Conservation (phyloP, 2,113 vertebrate genomes). For the Hemibagrus wyckioides region DNA sequence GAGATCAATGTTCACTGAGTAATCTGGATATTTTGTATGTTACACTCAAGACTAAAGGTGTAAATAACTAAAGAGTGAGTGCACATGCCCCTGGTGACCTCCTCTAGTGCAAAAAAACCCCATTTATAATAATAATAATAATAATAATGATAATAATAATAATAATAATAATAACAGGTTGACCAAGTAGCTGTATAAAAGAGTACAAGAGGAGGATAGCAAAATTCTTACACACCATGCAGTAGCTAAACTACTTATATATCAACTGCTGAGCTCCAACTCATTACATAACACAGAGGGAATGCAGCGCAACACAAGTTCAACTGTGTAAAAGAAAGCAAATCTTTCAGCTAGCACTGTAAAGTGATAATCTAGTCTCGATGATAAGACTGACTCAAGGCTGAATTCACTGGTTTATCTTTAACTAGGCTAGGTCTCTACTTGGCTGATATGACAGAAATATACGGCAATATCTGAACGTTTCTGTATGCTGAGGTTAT, state of each 20-base stretch:
- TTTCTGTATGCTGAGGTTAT: not conserved
- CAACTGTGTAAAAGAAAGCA: not conserved
- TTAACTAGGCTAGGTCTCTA: constrained; percentile 40
- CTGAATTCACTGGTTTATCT: constrained; percentile 55
- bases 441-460: not conserved
- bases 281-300: not conserved
- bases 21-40: not conserved
- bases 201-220: not conserved
- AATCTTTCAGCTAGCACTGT: constrained; percentile 4
- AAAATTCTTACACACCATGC: not conserved
- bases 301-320: not conserved
- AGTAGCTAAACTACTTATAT: not conserved
- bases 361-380: constrained; percentile 29
- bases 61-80: too few relatives aligned
- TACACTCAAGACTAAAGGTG: not conserved
- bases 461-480: not conserved
- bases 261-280: not conserved
- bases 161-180: not conserved
- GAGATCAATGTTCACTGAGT: not conserved
- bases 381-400: constrained; percentile 27
- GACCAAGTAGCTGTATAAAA: not conserved
- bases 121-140: not conserved
- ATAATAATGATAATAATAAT: not conserved
- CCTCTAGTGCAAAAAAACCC: not conserved
- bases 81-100: too few relatives aligned